These are phyloP conservation scores for Cryptocheilus praepositus DNA, from an alignment of 2,888 invertebrate species.

Conservation along the genomic window DNA sequence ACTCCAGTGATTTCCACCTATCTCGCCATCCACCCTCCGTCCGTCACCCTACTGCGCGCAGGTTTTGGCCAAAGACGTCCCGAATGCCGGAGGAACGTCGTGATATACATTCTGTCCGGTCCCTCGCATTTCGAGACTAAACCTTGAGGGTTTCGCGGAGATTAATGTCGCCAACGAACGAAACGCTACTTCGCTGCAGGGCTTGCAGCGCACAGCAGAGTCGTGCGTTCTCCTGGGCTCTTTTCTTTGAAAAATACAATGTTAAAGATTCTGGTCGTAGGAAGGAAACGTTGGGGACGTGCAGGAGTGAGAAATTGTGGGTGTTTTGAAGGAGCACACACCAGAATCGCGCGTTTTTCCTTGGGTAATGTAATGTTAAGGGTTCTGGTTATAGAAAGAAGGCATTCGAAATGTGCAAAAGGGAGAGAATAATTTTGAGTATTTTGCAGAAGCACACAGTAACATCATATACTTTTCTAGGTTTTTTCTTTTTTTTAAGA, in stretches of 20 bases:
- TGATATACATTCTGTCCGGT: slow-evolving; percentile 10
- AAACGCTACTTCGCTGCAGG: no score
- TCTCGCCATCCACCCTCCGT: not conserved
- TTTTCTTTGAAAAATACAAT: not conserved
- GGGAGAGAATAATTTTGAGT: no score
- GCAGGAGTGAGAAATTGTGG: no score
- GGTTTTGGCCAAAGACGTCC: not conserved
- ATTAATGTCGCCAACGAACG: not conserved
- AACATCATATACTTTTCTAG: not conserved
- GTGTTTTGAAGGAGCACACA: no score
- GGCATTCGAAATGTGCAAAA: no score
- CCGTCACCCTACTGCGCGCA: not conserved
- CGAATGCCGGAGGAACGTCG: not conserved
- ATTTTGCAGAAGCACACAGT: no score
- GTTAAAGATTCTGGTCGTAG: no score
- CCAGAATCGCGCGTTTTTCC: no score
- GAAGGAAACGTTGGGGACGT: no score
- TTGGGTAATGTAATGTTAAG: no score
- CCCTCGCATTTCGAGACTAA: not conserved
- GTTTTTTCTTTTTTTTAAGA: not conserved
- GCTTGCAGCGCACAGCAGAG: no score
- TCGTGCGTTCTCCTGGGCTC: not conserved
- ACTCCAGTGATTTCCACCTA: slow-evolving; percentile 14
- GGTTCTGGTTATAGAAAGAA: no score
- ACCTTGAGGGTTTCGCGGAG: not conserved